Percentiles rank a stretch among this genome's conserved stretches.
phyloP scores from a whole-genome alignment of 2,888 invertebrate genomes.

The Xanthia togata region DNA sequence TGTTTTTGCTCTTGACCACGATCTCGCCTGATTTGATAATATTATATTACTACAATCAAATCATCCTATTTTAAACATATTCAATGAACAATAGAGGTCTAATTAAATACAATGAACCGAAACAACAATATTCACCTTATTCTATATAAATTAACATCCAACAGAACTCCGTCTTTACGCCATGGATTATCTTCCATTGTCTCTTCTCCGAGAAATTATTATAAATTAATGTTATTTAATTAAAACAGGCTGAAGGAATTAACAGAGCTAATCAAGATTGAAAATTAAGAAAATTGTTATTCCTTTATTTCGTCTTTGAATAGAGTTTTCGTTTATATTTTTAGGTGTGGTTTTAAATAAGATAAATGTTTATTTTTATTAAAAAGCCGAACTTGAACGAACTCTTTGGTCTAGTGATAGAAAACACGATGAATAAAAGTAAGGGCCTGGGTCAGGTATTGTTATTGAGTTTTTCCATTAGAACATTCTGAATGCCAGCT shows the following conservation, averaged over 20 bases:
- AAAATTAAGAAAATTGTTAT: slow-evolving; percentile 2
- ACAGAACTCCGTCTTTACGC: neutral
- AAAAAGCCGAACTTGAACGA: neutral
- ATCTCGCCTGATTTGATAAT: too few relatives aligned
- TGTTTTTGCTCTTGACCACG: too few relatives aligned
- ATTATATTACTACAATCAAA: neutral
- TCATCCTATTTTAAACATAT: neutral
- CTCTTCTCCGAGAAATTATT: slow-evolving; percentile 29
- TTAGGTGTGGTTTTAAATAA: neutral
- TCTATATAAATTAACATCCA: slow-evolving; percentile 27
- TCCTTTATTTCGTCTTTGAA: slow-evolving; percentile 6
- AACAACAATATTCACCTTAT: neutral
- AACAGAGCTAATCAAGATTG: slow-evolving; percentile 32
- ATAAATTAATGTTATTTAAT: slow-evolving; percentile 57
- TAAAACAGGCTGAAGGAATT: slow-evolving; percentile 41
- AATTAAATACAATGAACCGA: neutral
- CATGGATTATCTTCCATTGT: slow-evolving; percentile 40
- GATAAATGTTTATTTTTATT: neutral
- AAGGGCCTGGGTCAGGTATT: too few relatives aligned
- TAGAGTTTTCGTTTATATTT: slow-evolving; percentile 16
- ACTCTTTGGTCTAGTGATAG: neutral
- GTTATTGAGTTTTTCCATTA: neutral
- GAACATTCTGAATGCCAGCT: too few relatives aligned
- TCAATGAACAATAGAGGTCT: neutral
- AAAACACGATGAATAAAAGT: neutral